Percentiles rank a stretch among this genome's conserved stretches.
Evolutionary conservation across 2,888 invertebrate species (phyloP).

Genomic region (Xestia rhomboidea): DNA sequence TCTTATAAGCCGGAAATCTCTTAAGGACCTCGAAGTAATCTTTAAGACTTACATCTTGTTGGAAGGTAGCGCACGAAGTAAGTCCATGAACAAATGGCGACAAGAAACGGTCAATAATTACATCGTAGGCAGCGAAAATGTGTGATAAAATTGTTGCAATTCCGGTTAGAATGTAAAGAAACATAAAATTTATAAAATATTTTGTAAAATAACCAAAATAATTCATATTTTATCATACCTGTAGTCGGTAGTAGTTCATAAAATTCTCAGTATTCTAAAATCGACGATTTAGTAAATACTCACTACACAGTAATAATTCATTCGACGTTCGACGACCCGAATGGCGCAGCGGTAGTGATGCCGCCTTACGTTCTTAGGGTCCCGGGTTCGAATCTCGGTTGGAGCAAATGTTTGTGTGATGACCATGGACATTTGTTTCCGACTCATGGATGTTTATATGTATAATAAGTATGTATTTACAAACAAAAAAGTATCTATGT

Average conservation of each 20-base stretch:
- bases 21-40: conserved; percentile 78
- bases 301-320: too few relatives aligned
- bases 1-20: conserved; percentile 81
- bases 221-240: neutral
- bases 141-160: neutral
- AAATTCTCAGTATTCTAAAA: too few relatives aligned
- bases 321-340: too few relatives aligned
- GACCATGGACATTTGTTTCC: too few relatives aligned
- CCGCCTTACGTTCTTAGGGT: too few relatives aligned
- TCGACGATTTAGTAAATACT: neutral
- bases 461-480: too few relatives aligned
- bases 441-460: too few relatives aligned
- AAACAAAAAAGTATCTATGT: too few relatives aligned
- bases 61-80: conserved; percentile 37
- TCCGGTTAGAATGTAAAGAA: neutral
- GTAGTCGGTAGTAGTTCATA: neutral
- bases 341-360: too few relatives aligned
- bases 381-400: too few relatives aligned
- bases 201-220: neutral
- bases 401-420: too few relatives aligned
- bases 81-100: conserved; percentile 6
- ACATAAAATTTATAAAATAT: neutral
- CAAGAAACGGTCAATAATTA: neutral
- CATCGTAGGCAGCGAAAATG: too few relatives aligned
- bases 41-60: conserved; percentile 68